Base-by-base conservation (phyloP, 2,797 vertebrate genomes). In the Ctenosaura bakeri region DNA sequence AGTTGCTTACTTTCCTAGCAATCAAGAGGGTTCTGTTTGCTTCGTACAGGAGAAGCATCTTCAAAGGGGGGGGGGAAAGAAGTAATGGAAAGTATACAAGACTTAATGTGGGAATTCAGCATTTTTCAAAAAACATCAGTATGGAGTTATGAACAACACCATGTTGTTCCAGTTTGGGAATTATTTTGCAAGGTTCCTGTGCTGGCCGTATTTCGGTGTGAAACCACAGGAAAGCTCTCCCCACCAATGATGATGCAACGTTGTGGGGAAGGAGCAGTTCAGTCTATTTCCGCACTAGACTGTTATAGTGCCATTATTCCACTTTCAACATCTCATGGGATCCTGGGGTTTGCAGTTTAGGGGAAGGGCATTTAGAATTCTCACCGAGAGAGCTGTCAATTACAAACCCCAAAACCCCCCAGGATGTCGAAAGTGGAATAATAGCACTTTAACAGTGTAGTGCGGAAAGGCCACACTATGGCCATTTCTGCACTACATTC, bases 1-100 rank as follows among this genome's bases (percentile, higher is more conserved):
- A 29, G 80, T 93, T 88, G 73, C 91, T 93, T 84, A 91, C 77
- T 91, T 88, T 90, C 16, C 54, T 6, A 54, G 73, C 89, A 91
- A 91, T 38, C 79, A 59, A 93, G 89, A 87, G 26, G 50, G 50
- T 42, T 14, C 9, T 38, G n/a, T 59, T 73, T 83, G 35, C 29
- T 62, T 77, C 86, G 59, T 35, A 29, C 38, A 62, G 85, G 80
- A 83, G 74, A 86, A 38, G n/a, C 3, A n/a, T 46, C 64, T 89
- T 86, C 77, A 95, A 92, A 93, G 80, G 59, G 18, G 4, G 42
- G 42, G 42, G 4, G 4, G 4, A 88, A 90, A 62, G 59, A 82
- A 64, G 12, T 18, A 4, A 56, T 12, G 2, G 79, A 81, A 18
- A 20, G 50, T 22, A 42, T n/a, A 32, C 76, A 62, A 74, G 7